A percentile compares a stretch with the other conserved stretches of the same genome.
Conservation (phyloP, 92 coral and sea anemone genomes). For the Zoanthus sociatus region DNA sequence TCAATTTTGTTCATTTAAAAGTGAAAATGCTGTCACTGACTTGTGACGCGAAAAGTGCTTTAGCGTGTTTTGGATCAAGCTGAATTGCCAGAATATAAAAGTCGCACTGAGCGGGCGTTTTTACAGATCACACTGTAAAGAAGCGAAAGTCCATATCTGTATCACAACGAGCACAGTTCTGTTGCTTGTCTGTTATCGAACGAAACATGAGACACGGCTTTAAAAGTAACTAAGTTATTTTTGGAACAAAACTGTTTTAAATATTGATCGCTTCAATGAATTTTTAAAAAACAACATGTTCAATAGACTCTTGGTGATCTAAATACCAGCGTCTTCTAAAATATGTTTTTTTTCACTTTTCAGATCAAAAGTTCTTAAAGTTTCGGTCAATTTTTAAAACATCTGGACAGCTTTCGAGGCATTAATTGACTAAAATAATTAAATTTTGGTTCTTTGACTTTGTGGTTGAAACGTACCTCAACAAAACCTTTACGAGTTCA, state of each 20-base stretch:
- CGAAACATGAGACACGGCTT: not conserved
- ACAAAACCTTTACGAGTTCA: not conserved
- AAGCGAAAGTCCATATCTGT: not conserved
- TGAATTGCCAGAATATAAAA: not conserved
- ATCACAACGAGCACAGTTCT: not conserved
- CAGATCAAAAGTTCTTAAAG: not conserved
- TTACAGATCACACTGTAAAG: not conserved
- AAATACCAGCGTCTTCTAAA: not conserved
- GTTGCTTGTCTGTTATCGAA: not conserved
- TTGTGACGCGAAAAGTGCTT: conserved; percentile 13
- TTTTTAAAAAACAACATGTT: not conserved
- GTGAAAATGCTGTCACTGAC: not conserved
- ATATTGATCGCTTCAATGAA: conserved; percentile 18
- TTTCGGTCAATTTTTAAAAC: not conserved
- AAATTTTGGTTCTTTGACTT: no score
- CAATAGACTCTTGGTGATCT: not conserved
- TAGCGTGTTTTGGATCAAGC: not conserved
- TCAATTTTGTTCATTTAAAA: conserved; percentile 46
- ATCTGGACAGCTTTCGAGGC: not conserved
- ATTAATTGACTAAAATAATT: not conserved
- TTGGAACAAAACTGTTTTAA: conserved; percentile 5
- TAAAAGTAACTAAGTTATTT: not conserved
- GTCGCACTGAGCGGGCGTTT: not conserved
- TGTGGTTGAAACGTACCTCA: not conserved
- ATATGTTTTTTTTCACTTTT: not conserved